Evolutionary conservation across 2,888 invertebrate genomes (phyloP), one percentile per base, ranked within the genome.

Genomic region (Parelbella ahira): DNA sequence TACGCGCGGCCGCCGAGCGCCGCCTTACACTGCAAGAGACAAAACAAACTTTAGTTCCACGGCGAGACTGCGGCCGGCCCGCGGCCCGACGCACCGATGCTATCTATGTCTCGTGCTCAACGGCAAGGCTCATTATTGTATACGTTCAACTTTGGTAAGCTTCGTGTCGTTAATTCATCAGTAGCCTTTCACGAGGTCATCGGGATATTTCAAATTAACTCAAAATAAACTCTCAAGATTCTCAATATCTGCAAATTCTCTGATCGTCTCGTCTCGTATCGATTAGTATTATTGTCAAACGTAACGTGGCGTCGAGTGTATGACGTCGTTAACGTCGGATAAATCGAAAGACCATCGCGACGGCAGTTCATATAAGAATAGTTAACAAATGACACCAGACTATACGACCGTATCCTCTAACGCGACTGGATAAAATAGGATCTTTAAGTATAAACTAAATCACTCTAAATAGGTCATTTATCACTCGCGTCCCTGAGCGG

Each of bases 11-110:
- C 53, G 37, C n/a, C n/a, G n/a, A n/a, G n/a, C n/a, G n/a, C n/a
- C n/a, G 32, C 44, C 44, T 74, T 68, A 82, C 70, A 81, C 81
- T 82, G 81, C 51, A 79, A 74, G 56, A 63, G 60, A 68, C 56
- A 68, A 47, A 48, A 43, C 50, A 50, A 56, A 11, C 8, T 36
- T 43, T 43, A 42, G 42, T 42, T 23, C n/a, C n/a, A n/a, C n/a
- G n/a, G n/a, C n/a, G n/a, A n/a, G n/a, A n/a, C n/a, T n/a, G n/a
- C n/a, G n/a, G n/a, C n/a, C n/a, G n/a, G n/a, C n/a, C n/a, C n/a
- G n/a, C n/a, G n/a, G n/a, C n/a, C n/a, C n/a, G n/a, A n/a, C n/a
- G n/a, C n/a, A n/a, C n/a, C n/a, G n/a, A n/a, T n/a, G n/a, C n/a
- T n/a, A n/a, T n/a, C n/a, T n/a, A n/a, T n/a, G n/a, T n/a, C n/a